Evolutionary conservation across 2,888 invertebrate genomes (phyloP).

Genomic region (Catocala fraxini): DNA sequence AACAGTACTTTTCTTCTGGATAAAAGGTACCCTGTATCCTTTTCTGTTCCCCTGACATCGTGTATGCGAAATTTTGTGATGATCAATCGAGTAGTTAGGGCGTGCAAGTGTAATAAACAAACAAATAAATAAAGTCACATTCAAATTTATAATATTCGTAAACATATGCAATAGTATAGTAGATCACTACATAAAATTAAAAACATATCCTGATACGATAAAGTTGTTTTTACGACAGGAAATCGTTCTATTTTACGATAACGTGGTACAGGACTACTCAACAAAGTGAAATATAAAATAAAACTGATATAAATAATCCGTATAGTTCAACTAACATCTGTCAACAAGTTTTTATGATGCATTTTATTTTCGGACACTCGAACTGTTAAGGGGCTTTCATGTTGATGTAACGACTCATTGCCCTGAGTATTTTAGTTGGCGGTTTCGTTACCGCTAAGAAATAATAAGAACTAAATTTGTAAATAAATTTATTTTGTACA

Average conservation of each 20-base stretch:
- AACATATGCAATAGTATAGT: not conserved
- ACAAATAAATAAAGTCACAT: too few relatives aligned
- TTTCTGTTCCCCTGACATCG: too few relatives aligned
- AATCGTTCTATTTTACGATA: slow-evolving; percentile 32
- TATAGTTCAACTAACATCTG: slow-evolving; percentile 24
- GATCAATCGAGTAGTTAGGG: too few relatives aligned
- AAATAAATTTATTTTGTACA: too few relatives aligned
- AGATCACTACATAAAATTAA: slow-evolving; percentile 17
- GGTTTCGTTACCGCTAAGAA: too few relatives aligned
- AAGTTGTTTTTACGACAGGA: slow-evolving; percentile 36
- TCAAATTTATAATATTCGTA: too few relatives aligned
- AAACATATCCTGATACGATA: slow-evolving; percentile 22
- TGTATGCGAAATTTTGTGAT: too few relatives aligned
- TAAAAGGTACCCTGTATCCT: too few relatives aligned
- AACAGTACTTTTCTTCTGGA: too few relatives aligned
- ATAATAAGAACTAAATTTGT: too few relatives aligned
- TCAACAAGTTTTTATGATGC: slow-evolving; percentile 29
- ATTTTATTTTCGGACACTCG: slow-evolving; percentile 6
- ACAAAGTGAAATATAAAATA: slow-evolving; percentile 23
- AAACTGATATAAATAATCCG: slow-evolving; percentile 25
- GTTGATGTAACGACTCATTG: not conserved
- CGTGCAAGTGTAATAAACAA: too few relatives aligned
- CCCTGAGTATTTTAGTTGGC: too few relatives aligned
- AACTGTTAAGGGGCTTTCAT: slow-evolving; percentile 1
- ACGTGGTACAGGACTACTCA: slow-evolving; percentile 22